These are phyloP conservation scores for Nicator chloris DNA, from an alignment of 2,113 vertebrate genomes.

Conservation along the genomic window DNA sequence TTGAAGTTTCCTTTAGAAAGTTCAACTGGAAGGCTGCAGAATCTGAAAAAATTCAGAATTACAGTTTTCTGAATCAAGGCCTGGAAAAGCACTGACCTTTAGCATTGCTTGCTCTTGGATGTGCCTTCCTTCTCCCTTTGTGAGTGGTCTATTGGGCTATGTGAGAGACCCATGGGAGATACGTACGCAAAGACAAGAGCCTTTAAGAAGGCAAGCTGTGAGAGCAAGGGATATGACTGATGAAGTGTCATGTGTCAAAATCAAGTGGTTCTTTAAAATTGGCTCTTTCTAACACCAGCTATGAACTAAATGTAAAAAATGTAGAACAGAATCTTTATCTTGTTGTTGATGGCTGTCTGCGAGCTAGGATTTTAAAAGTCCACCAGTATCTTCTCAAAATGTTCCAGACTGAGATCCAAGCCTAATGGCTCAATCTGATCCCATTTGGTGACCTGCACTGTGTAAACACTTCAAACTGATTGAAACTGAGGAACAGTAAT, in stretches of 20 bases:
- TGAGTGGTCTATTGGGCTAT: background rate
- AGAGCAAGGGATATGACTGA: background rate
- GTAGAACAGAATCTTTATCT: background rate
- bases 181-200: background rate
- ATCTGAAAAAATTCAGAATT: background rate
- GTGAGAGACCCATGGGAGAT: background rate
- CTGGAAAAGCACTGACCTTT: conserved; percentile 21
- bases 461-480: background rate
- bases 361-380: background rate
- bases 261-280: background rate
- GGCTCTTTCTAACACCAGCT: background rate
- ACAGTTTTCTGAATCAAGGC: conserved; percentile 2
- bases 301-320: conserved; percentile 3
- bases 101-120: background rate
- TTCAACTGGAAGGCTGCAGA: background rate
- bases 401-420: background rate
- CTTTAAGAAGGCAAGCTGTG: background rate
- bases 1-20: background rate
- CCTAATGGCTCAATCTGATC: background rate
- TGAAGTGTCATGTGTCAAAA: background rate
- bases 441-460: background rate
- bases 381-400: background rate
- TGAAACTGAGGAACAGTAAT: background rate
- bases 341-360: background rate
- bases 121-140: background rate